Base-by-base conservation (phyloP, 2,797 vertebrate genomes). In the Muraenolepis orangiensis region DNA sequence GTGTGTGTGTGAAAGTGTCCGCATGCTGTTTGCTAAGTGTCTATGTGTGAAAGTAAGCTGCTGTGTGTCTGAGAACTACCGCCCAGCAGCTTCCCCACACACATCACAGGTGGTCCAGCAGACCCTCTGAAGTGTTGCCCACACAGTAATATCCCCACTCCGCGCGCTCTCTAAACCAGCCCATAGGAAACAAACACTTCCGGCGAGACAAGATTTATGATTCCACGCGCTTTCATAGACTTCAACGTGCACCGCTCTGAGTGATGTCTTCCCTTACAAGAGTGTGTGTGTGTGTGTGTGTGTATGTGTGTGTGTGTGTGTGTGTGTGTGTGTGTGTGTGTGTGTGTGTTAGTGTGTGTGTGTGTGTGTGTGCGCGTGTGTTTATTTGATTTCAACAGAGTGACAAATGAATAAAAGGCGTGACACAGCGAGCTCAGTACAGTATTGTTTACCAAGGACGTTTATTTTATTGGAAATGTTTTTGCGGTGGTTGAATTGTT, bases 51-150 rank as follows among this genome's bases (percentile, higher is more conserved):
- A 13, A 26, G 38, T 71, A 23, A 26, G 36, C 12, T 42, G 32
- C 42, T 57, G 71, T 30, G 16, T 57, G 28, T 86, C 71, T 84
- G 81, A 88, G 83, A 89, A 86, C 84, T 86, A 81, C 85, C 85
- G 84, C 82, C 80, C 72, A 80, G 82, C 82, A 81, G 78, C 80
- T 87, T 85, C 84, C 87, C 80, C 84, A 86, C 79, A 86, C 87
- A 89, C 81, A 85, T 83, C 85, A 92, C 93, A 94, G 93, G 93
- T 93, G 92, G 91, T 93, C 91, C 79, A 88, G 90, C 88, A 87
- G 89, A 92, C 90, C 75, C 87, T 90, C 81, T 90, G 90, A 91
- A 87, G 88, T 90, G 87, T 83, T 89, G 90, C 90, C 91, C 90
- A 84, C 83, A 89, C 86, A 89, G 84, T 86, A 88, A 92, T 87